A percentile compares a stretch with the other conserved stretches of the same genome.
These are phyloP conservation scores for Eumaeus atala DNA, from an alignment of 1,140 invertebrate genomes.

Conservation along the genomic window DNA sequence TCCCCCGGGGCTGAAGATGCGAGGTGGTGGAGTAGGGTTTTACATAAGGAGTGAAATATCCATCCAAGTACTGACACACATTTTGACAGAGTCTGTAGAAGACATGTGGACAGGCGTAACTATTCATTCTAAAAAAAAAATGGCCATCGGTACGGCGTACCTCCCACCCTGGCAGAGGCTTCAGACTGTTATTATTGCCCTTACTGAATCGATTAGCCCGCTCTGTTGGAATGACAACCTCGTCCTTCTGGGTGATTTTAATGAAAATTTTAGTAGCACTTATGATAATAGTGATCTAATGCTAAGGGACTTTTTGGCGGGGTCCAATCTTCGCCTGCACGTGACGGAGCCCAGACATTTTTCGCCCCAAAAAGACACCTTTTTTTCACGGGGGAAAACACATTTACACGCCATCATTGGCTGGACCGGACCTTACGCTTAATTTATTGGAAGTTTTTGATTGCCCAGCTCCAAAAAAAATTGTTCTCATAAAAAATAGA, in stretches of 20 bases:
- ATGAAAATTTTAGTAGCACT: not conserved
- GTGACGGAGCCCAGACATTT: not conserved
- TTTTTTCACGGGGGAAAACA: too few species aligned
- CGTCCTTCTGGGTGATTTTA: slow-evolving; percentile 1
- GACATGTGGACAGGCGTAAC: not conserved
- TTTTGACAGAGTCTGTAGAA: not conserved
- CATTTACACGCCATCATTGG: not conserved
- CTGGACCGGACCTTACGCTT: too few species aligned
- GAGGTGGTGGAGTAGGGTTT: slow-evolving; percentile 6
- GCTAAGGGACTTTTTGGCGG: not conserved
- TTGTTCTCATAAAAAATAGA: too few species aligned
- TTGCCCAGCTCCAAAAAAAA: too few species aligned
- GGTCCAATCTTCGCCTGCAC: not conserved
- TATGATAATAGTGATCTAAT: not conserved
- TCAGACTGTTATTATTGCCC: not conserved
- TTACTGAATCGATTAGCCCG: not conserved
- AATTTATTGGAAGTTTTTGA: too few species aligned
- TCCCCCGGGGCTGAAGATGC: not conserved
- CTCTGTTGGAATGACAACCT: not conserved
- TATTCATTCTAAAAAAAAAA: not conserved
- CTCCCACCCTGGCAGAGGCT: not conserved
- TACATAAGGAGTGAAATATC: not conserved
- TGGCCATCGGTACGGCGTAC: not conserved
- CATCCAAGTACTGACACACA: not conserved
- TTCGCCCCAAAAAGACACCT: not conserved